Percentiles rank a stretch among this genome's conserved stretches.
phyloP scores from a whole-genome alignment of 2,888 invertebrate species.

The Tupiocoris notatus region DNA sequence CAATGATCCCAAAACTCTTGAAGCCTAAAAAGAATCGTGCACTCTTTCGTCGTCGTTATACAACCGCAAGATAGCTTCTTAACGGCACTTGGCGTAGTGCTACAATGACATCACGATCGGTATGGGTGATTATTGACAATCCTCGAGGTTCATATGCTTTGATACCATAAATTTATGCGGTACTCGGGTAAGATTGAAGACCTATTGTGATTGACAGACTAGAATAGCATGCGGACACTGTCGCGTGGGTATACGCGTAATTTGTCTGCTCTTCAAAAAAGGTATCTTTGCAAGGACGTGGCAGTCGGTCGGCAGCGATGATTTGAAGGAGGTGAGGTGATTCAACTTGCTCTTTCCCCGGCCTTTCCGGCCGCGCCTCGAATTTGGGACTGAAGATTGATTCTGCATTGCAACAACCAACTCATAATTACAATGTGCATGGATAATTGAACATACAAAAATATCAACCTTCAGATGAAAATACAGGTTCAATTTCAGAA shows the following conservation, averaged over 20 bases:
- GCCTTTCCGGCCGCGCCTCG: not conserved
- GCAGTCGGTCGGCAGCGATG: not conserved
- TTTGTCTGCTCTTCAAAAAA: not conserved
- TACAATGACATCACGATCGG: not conserved
- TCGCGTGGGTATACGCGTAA: not conserved
- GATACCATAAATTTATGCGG: not conserved
- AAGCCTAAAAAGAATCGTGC: not conserved
- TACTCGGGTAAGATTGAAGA: not conserved
- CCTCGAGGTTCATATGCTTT: not conserved
- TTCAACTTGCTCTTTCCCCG: not conserved
- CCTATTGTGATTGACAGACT: not conserved
- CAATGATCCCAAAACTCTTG: not conserved
- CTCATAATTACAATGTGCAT: too few species aligned
- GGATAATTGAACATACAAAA: too few species aligned
- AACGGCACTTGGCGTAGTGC: not conserved
- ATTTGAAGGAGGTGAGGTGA: not conserved
- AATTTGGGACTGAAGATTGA: too few species aligned
- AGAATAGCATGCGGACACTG: not conserved
- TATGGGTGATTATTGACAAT: not conserved
- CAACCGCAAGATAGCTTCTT: not conserved
- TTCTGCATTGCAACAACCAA: too few species aligned
- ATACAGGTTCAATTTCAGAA: too few species aligned
- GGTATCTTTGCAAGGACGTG: not conserved
- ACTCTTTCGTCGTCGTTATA: not conserved
- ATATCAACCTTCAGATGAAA: too few species aligned